Percentiles rank a stretch among this genome's conserved stretches.
phyloP scores from a whole-genome alignment of 2,888 invertebrate genomes.

The Hirudinaria manillensis region DNA sequence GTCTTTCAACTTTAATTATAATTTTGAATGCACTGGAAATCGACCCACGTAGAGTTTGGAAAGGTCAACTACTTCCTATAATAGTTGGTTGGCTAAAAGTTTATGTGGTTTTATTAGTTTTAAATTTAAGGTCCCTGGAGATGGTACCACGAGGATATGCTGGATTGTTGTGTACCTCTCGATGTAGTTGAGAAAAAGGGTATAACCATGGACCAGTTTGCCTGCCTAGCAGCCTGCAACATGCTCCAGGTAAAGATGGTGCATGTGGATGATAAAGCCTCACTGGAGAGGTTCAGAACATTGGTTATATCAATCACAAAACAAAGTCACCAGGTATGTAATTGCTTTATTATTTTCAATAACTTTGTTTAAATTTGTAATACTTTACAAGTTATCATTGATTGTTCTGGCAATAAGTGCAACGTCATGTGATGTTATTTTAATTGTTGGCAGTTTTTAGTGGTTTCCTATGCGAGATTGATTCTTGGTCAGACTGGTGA shows the following conservation, averaged over 20 bases:
- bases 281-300: slow-evolving; percentile 19
- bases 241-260: slow-evolving; percentile 40
- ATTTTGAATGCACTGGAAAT: slow-evolving; percentile 50
- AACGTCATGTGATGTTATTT: no score
- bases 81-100: no score
- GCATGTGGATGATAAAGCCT: not conserved
- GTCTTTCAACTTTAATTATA: slow-evolving; percentile 53
- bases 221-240: slow-evolving; percentile 53
- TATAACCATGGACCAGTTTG: slow-evolving; percentile 51
- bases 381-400: no score
- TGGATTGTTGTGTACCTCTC: slow-evolving; percentile 53
- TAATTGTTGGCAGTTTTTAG: slow-evolving; percentile 27
- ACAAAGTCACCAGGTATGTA: slow-evolving; percentile 10
- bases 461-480: slow-evolving; percentile 48
- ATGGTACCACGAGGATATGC: slow-evolving; percentile 55
- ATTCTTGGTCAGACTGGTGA: slow-evolving; percentile 51
- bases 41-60: slow-evolving; percentile 29
- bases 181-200: slow-evolving; percentile 46
- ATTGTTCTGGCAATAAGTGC: no score
- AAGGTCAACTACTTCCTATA: not conserved
- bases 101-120: not conserved
- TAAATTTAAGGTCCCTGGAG: slow-evolving; percentile 46
- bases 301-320: slow-evolving; percentile 14
- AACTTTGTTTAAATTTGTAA: no score
- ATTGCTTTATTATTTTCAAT: not conserved